phyloP scores from a whole-genome alignment of 2,888 invertebrate genomes.

The Sabatieria punctata region DNA sequence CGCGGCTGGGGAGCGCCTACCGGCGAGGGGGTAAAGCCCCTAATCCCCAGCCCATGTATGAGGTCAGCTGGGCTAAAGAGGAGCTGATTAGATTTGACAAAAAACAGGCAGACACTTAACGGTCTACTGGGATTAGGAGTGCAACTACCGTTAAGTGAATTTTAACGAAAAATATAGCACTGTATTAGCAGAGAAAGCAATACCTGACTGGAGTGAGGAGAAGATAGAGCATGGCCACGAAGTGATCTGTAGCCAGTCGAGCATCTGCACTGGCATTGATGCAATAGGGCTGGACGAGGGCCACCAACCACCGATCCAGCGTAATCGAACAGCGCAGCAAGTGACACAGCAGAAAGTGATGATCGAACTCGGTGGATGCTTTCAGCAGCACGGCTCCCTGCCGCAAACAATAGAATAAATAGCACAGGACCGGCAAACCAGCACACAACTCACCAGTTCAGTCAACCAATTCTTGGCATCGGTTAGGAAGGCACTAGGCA shows the following conservation, averaged over 20 bases:
- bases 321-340: constrained; percentile 23
- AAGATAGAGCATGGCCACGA: constrained; percentile 21
- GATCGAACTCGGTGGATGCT: constrained; percentile 18
- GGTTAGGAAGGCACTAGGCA: neutral
- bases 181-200: too few species aligned
- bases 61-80: too few species aligned
- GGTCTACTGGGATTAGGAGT: too few species aligned
- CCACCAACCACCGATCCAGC: constrained; percentile 19
- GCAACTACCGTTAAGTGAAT: too few species aligned
- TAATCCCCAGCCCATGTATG: too few species aligned
- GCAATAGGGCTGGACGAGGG: constrained; percentile 18
- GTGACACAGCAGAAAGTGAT: constrained; percentile 23
- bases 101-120: too few species aligned
- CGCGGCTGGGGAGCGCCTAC: too few species aligned
- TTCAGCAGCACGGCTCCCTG: constrained; percentile 20
- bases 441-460: neutral
- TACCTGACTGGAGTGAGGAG: constrained; percentile 19
- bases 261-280: constrained; percentile 10
- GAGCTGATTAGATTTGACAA: too few species aligned
- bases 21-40: too few species aligned
- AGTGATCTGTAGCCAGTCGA: constrained; percentile 19
- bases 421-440: too few species aligned
- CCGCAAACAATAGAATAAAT: constrained; percentile 4
- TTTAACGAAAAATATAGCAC: too few species aligned
- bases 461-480: constrained; percentile 3